phyloP scores from a whole-genome alignment of 2,113 vertebrate genomes.

The Caloenas nicobarica region DNA sequence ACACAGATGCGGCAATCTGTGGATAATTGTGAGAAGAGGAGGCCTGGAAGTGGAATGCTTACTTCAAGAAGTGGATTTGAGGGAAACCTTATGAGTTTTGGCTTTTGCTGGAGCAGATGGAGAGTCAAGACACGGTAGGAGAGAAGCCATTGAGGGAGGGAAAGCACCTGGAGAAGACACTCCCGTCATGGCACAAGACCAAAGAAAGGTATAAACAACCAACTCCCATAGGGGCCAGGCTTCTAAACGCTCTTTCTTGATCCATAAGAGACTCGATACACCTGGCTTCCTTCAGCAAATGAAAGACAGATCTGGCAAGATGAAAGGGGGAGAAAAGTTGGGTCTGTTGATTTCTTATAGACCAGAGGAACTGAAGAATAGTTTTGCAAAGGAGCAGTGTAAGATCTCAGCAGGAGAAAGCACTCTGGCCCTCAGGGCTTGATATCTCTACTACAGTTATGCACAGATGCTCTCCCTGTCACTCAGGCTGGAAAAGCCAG shows the following conservation, averaged over 20 bases:
- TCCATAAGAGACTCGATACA: background rate
- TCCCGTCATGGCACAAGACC: background rate
- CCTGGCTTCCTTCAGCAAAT: background rate
- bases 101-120: background rate
- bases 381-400: background rate
- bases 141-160: background rate
- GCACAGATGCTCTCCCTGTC: constrained; percentile 26
- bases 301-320: background rate
- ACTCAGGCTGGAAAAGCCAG: background rate
- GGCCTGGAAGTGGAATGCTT: background rate
- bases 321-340: background rate
- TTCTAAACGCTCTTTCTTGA: background rate
- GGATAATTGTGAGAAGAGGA: background rate
- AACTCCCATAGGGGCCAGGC: background rate
- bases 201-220: background rate
- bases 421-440: background rate
- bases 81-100: background rate
- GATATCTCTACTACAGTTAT: background rate
- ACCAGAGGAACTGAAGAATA: background rate
- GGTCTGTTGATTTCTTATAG: background rate
- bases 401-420: background rate
- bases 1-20: background rate
- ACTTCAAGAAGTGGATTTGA: background rate
- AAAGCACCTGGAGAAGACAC: background rate
- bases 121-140: background rate